These are phyloP conservation scores for Hypocryptadius cinnamomeus DNA, from an alignment of 2,113 vertebrate species.

Conservation along the genomic window DNA sequence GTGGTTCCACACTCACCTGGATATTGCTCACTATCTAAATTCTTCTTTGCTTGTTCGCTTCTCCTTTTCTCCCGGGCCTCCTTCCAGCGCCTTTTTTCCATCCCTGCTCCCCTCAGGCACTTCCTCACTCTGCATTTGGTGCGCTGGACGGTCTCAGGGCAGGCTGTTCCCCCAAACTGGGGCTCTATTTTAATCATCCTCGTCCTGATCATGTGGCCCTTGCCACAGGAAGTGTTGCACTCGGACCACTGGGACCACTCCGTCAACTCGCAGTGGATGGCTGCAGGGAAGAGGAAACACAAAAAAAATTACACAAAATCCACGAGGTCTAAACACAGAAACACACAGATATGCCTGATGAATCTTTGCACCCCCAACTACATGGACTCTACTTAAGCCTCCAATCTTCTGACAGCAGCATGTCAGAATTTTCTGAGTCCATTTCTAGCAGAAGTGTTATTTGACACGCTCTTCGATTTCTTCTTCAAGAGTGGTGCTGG, in stretches of 20 bases:
- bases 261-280: slow-evolving; percentile 85
- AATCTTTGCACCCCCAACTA: not conserved
- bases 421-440: not conserved
- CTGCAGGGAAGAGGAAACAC: slow-evolving; percentile 49
- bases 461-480: not conserved
- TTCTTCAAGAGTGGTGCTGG: not conserved
- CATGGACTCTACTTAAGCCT: not conserved
- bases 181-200: slow-evolving; percentile 88
- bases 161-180: slow-evolving; percentile 89
- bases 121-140: slow-evolving; percentile 91
- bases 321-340: not conserved
- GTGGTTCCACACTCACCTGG: slow-evolving; percentile 72
- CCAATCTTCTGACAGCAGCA: not conserved
- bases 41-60: slow-evolving; percentile 80
- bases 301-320: not conserved
- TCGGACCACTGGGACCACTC: slow-evolving; percentile 97
- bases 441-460: not conserved
- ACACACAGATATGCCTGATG: no score
- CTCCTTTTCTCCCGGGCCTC: slow-evolving; percentile 87
- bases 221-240: slow-evolving; percentile 97
- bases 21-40: slow-evolving; percentile 74
- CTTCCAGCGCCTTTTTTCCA: slow-evolving; percentile 87
- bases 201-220: slow-evolving; percentile 91
- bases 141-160: slow-evolving; percentile 88
- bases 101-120: slow-evolving; percentile 79